phyloP scores from a whole-genome alignment of 2,797 vertebrate species.

The Salmo trutta region DNA sequence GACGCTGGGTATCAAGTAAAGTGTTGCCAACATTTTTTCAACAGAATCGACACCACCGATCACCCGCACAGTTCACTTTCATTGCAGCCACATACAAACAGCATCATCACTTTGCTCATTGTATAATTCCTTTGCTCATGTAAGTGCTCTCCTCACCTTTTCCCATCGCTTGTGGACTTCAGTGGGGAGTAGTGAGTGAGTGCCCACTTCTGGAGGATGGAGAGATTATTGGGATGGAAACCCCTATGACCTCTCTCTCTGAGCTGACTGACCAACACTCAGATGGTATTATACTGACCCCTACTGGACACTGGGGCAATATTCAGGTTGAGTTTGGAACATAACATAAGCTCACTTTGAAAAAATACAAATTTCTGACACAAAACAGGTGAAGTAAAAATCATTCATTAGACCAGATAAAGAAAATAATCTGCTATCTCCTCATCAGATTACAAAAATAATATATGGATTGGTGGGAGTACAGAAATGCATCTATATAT shows the following conservation, averaged over 20 bases:
- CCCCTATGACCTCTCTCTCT: neutral
- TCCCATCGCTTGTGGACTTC: no score
- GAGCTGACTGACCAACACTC: neutral
- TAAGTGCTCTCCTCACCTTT: no score
- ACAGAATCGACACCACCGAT: no score
- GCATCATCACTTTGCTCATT: no score
- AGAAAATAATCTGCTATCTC: neutral
- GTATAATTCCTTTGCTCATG: no score
- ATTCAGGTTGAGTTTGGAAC: neutral
- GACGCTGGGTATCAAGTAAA: no score
- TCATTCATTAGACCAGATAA: neutral
- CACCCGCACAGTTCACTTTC: no score
- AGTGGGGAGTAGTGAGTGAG: no score
- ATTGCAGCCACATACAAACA: no score
- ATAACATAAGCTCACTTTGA: neutral
- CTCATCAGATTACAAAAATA: neutral
- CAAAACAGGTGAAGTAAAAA: neutral
- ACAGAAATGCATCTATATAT: neutral
- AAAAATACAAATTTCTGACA: neutral
- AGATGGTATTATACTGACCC: constrained; percentile 57
- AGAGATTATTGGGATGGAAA: neutral
- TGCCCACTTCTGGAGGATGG: neutral
- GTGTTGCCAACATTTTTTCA: no score
- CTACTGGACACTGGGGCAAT: constrained; percentile 46
- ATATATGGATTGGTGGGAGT: neutral